Evolutionary conservation across 2,888 invertebrate genomes (phyloP), one percentile per base, ranked within the genome.

Genomic region (Euclidia mi): DNA sequence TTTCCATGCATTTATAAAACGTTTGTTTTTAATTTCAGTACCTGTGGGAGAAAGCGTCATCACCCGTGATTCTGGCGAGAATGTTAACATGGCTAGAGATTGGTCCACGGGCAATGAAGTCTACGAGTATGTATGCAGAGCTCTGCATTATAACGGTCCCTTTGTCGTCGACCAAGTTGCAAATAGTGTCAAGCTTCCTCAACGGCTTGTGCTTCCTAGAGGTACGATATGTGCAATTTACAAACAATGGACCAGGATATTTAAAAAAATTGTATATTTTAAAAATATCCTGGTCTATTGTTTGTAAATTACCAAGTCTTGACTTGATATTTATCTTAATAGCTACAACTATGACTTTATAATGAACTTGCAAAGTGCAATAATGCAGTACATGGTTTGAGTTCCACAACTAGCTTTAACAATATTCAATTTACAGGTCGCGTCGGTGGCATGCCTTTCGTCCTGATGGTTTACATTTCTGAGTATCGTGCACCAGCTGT

Each of bases 201-300:
- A 95, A 49, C 95, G 96, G 67, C 87, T 97, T 48, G 80, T 96
- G 78, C 86, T 97, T 53, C 97, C 97, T 75, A 96, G 96, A 84
- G 97, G 95, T 92, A 7, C 20, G 20, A 1, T 25, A 25, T 0
- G 0, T 3, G n/a, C 4, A 7, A 25, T 7, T 1, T 3, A 25
- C 20, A n/a, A n/a, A n/a, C n/a, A 31, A 29, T 2, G 10, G 9
- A 29, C 29, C 7, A 10, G 10, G 29, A 10, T 29, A 31, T 31
- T 31, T n/a, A n/a, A n/a, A 11, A 31, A n/a, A 1, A 11, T 31
- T 11, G 3, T 28, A 9, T 32, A 14, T n/a, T n/a, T n/a, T n/a
- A n/a, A n/a, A n/a, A n/a, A n/a, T n/a, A n/a, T n/a, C n/a, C n/a
- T n/a, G n/a, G n/a, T n/a, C n/a, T n/a, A n/a, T n/a, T n/a, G n/a